phyloP scores from a whole-genome alignment of 2,888 invertebrate species.

The Drosophila borborema region DNA sequence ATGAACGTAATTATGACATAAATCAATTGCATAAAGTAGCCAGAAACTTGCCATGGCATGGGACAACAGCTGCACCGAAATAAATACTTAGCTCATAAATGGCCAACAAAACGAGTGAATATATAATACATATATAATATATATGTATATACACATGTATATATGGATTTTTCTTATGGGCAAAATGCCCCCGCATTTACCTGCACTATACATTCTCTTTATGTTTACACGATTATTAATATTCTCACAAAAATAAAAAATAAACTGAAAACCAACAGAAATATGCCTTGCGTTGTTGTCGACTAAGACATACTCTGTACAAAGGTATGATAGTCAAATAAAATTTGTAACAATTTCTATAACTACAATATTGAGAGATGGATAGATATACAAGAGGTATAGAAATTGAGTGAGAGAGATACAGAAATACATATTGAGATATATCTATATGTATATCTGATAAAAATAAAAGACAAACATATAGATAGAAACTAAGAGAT shows the following conservation, averaged over 20 bases:
- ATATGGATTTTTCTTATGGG: constrained; percentile 2
- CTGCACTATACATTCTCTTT: constrained; percentile 15
- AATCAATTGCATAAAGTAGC: constrained; percentile 46
- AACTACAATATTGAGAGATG: too few relatives aligned
- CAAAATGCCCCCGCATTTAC: not conserved
- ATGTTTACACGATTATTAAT: constrained; percentile 54
- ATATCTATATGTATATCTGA: too few relatives aligned
- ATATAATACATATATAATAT: constrained; percentile 3
- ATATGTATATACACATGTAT: not conserved
- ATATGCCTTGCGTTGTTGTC: not conserved
- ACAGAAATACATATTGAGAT: not conserved
- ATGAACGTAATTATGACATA: constrained; percentile 56
- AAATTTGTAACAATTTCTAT: too few relatives aligned
- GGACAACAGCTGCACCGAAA: constrained; percentile 36
- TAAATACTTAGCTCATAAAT: constrained; percentile 52
- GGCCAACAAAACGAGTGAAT: constrained; percentile 19
- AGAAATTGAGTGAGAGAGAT: not conserved
- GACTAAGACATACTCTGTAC: constrained; percentile 1
- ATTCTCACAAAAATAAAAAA: constrained; percentile 34
- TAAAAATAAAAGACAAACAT: too few relatives aligned
- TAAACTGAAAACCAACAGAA: constrained; percentile 8
- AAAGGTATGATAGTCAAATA: too few relatives aligned
- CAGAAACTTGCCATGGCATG: constrained; percentile 23
- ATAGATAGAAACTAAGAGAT: not conserved
- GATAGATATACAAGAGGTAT: not conserved